Evolutionary conservation across 2,888 invertebrate genomes (phyloP).

Genomic region (Tortricodes alternella): DNA sequence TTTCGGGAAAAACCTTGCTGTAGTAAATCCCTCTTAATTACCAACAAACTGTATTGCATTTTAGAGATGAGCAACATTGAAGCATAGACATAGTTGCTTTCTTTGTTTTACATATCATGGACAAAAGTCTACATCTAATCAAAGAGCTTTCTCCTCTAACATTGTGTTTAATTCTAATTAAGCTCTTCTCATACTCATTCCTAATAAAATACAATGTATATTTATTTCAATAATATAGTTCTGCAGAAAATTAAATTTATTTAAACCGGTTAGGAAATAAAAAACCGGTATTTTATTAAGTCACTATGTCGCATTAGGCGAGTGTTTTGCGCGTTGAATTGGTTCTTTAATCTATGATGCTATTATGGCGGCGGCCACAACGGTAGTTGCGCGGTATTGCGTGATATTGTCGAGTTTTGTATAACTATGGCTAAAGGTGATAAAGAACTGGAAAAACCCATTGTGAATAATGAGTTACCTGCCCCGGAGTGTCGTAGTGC

Average conservation of each 20-base stretch:
- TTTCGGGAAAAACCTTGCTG: too few species aligned
- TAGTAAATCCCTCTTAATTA: too few species aligned
- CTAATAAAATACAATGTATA: too few species aligned
- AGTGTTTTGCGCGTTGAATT: slow-evolving; percentile 9
- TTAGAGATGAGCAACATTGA: background rate
- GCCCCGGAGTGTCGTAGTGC: slow-evolving; percentile 78
- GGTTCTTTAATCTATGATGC: slow-evolving; percentile 54
- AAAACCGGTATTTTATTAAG: slow-evolving; percentile 4
- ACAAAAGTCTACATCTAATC: too few species aligned
- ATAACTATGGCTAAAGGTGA: slow-evolving; percentile 79
- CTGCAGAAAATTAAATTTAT: too few species aligned
- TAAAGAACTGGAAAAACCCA: slow-evolving; percentile 80
- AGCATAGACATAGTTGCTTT: background rate
- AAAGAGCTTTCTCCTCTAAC: too few species aligned
- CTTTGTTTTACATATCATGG: background rate
- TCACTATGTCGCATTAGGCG: background rate
- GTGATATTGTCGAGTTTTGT: slow-evolving; percentile 63
- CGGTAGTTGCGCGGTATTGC: slow-evolving; percentile 79
- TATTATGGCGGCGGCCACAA: slow-evolving; percentile 63
- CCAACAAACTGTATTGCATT: too few species aligned
- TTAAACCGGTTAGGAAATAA: too few species aligned
- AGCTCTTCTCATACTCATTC: too few species aligned
- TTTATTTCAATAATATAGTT: too few species aligned
- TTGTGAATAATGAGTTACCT: slow-evolving; percentile 77
- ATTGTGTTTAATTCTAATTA: too few species aligned